Evolutionary conservation across 2,113 vertebrate species (phyloP).

Genomic region (Pagrus major): DNA sequence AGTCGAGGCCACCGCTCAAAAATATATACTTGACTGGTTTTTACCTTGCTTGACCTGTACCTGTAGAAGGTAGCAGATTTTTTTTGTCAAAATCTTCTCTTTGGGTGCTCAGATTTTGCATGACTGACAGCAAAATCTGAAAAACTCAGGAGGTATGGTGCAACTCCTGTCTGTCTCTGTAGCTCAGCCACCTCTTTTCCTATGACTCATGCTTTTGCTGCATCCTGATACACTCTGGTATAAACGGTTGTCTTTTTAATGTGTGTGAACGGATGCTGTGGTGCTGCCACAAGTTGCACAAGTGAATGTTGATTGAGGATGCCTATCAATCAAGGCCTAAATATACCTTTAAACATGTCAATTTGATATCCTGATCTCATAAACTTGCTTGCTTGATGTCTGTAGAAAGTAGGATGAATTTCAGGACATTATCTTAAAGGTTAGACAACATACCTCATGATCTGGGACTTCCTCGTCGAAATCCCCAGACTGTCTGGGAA

Average conservation of each 20-base stretch:
- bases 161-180: not conserved
- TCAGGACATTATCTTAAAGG: not conserved
- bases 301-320: slow-evolving; percentile 6
- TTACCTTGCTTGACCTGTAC: not conserved
- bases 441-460: not conserved
- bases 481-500: slow-evolving; percentile 11
- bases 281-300: slow-evolving; percentile 11
- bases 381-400: slow-evolving; percentile 1
- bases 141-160: not conserved
- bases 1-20: not conserved
- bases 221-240: not conserved
- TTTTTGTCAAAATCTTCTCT: not conserved
- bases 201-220: slow-evolving; percentile 15
- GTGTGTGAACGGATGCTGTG: slow-evolving; percentile 58
- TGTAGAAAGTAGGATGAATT: not conserved
- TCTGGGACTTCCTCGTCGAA: not conserved
- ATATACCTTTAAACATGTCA: not conserved
- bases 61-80: slow-evolving; percentile 1
- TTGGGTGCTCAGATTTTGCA: not conserved
- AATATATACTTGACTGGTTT: not conserved
- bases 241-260: not conserved
- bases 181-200: not conserved
- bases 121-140: not conserved
- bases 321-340: not conserved
- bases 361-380: slow-evolving; percentile 36